Evolutionary conservation across 1,140 invertebrate genomes (phyloP), one percentile per base, ranked within the genome.

Genomic region (Eumaeus atala): DNA sequence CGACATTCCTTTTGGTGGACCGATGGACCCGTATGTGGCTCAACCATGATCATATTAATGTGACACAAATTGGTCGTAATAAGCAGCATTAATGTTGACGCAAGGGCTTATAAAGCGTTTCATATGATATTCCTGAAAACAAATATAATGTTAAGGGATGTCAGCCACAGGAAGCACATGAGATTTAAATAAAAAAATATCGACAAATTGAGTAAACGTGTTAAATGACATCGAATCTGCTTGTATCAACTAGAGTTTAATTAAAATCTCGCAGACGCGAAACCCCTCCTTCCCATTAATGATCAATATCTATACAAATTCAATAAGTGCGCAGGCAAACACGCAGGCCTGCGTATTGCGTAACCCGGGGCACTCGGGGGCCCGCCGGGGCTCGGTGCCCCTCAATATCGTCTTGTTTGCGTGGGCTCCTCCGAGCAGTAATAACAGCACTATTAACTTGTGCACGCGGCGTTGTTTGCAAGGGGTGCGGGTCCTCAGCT

Each of bases 381-480:
- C n/a, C 16, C 16, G 16, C 6, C 1, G 40, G 12, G 16, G 35
- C 35, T 5, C 2, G 35, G 9, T 3, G 35, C 35, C 35, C 35
- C 21, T 16, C 11, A 33, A 33, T 54, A 53, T 57, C 34, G 56
- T 53, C n/a, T n/a, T 52, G 57, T 59, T 42, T 57, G 51, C 58
- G 14, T 14, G 16, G 50, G 53, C 28, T 28, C 37, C 33, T 53
- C 50, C 21, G 14, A 33, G 52, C 44, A 44, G 62, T 64, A 70
- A 74, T 77, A 70, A 62, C 63, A 66, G 66, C 48, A 69, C 62
- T 70, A 70, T 74, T 70, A 68, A 65, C 63, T 70, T 47, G 54
- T 37, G 58, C 72, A 64, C 63, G 67, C 56, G 64, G 34, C 54
- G 18, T 14, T 63, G 59, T 72, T 67, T 66, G 60, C 57, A 47